phyloP scores from a whole-genome alignment of 2,113 vertebrate species.

The Microtus montanus region DNA sequence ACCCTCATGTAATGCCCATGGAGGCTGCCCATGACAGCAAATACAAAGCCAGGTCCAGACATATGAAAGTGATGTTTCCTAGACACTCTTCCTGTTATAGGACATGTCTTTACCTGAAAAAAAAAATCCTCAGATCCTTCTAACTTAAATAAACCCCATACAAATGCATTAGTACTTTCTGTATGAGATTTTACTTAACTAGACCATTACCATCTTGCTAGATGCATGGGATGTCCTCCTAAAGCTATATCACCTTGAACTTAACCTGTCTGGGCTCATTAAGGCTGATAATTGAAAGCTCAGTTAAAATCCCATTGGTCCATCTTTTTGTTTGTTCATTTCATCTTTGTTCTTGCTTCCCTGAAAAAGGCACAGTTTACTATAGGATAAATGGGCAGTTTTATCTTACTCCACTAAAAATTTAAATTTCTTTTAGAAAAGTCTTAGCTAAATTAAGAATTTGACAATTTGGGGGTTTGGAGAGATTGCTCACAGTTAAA shows the following conservation, averaged over 20 bases:
- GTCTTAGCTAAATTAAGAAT: not conserved
- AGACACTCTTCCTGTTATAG: constrained; percentile 64
- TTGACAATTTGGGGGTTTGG: not conserved
- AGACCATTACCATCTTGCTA: not conserved
- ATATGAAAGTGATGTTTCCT: constrained; percentile 59
- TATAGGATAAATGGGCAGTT: not conserved
- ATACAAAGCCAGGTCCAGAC: constrained; percentile 56
- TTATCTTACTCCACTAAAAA: not conserved
- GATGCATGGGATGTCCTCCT: not conserved
- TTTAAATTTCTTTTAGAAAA: not conserved
- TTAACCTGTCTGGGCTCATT: not conserved
- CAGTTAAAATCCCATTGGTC: not conserved
- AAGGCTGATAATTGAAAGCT: not conserved
- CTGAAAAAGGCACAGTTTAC: not conserved
- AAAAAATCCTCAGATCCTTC: constrained; percentile 55
- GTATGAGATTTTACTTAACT: not conserved
- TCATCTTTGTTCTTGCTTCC: not conserved
- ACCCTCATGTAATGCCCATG: not conserved
- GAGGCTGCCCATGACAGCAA: constrained; percentile 19
- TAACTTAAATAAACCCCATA: constrained; percentile 50
- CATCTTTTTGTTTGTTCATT: not conserved
- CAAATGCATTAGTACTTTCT: constrained; percentile 45
- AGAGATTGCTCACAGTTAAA: not conserved
- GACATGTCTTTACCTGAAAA: constrained; percentile 60
- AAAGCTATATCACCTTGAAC: not conserved